Conservation (phyloP, 2,113 vertebrate genomes). For the Triplophysa rosa region DNA sequence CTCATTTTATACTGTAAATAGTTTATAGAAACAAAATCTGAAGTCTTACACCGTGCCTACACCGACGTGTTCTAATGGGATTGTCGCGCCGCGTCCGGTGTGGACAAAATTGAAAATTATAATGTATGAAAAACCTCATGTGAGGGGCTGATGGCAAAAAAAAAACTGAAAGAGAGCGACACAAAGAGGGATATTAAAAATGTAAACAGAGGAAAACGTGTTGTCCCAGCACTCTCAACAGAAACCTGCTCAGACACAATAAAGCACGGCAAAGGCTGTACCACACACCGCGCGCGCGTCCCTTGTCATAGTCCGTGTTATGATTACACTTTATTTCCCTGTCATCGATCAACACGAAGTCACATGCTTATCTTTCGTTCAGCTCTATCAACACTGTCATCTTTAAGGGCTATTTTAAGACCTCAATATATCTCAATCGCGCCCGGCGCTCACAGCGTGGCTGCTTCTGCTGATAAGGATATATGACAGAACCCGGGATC, state of each 20-base stretch:
- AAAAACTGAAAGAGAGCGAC: neutral
- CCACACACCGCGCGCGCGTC: conserved; percentile 1
- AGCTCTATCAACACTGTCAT: conserved; percentile 35
- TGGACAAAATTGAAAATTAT: too few species aligned
- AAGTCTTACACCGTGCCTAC: too few species aligned
- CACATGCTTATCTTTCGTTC: conserved; percentile 28
- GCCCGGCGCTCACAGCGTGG: neutral
- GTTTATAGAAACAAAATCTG: too few species aligned
- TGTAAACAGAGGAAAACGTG: conserved; percentile 6
- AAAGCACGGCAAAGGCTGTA: too few species aligned
- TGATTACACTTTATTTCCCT: conserved; percentile 38
- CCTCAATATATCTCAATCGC: conserved; percentile 26
- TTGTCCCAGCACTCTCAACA: neutral
- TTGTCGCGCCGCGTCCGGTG: too few species aligned
- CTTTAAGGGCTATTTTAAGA: conserved; percentile 44
- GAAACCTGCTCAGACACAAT: neutral
- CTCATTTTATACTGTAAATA: too few species aligned
- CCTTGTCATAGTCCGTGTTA: conserved; percentile 14
- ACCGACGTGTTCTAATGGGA: too few species aligned
- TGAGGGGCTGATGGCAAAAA: neutral
- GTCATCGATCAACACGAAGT: conserved; percentile 35
- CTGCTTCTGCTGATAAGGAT: conserved; percentile 19
- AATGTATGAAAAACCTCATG: neutral
- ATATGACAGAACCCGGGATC: neutral
- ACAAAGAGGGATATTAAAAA: conserved; percentile 1